Conservation (phyloP, 2,113 vertebrate species). For the Megaceryle torquata region DNA sequence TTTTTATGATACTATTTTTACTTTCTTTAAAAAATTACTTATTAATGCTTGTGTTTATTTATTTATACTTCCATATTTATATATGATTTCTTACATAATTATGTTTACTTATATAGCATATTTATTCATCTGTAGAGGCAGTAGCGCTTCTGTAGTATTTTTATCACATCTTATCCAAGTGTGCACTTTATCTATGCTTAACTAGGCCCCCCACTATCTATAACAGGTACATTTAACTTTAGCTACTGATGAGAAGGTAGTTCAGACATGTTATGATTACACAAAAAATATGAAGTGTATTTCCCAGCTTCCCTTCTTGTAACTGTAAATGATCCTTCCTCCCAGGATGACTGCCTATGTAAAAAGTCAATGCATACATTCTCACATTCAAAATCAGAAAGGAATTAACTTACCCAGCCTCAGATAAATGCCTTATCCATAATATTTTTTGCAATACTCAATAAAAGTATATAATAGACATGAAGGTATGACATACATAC, state of each 20-base stretch:
- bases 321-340: neutral
- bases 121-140: neutral
- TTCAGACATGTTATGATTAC: neutral
- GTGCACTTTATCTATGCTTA: neutral
- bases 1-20: constrained; percentile 33
- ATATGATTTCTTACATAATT: neutral
- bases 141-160: neutral
- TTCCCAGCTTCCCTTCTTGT: neutral
- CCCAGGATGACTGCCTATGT: neutral
- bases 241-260: neutral
- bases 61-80: neutral
- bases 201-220: neutral
- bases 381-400: neutral
- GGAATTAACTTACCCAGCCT: neutral
- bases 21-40: neutral
- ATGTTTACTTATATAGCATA: neutral
- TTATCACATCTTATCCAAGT: neutral
- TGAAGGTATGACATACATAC: neutral
- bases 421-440: neutral
- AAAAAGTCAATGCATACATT: neutral
- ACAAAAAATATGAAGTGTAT: neutral
- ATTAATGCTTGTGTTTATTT: neutral
- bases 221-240: neutral
- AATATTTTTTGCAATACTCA: neutral
- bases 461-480: neutral